These are phyloP conservation scores for Argyrosomus japonicus DNA, from an alignment of 2,113 vertebrate genomes.

Conservation along the genomic window DNA sequence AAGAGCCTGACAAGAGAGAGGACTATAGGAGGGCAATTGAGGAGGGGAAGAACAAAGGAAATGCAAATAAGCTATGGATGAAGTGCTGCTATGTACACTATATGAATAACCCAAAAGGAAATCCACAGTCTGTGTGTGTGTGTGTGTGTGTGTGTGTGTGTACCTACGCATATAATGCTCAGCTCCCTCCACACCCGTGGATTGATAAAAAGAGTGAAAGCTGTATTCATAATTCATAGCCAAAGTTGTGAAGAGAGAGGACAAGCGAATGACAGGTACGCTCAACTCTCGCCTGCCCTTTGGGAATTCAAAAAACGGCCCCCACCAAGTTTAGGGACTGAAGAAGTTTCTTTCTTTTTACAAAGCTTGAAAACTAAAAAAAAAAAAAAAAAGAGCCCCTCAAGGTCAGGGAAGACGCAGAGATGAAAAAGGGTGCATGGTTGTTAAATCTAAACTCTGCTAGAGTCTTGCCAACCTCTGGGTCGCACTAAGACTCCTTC, in stretches of 20 bases:
- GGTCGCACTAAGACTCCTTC: slow-evolving; percentile 37
- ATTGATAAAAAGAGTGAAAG: slow-evolving; percentile 61
- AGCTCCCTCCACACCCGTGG: slow-evolving; percentile 22
- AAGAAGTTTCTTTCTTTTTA: slow-evolving; percentile 47
- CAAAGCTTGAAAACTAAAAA: slow-evolving; percentile 31
- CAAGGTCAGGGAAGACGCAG: slow-evolving; percentile 64
- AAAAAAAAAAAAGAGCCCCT: slow-evolving; percentile 16
- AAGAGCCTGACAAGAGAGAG: slow-evolving; percentile 30
- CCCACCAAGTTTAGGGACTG: slow-evolving; percentile 18
- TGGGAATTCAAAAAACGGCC: slow-evolving; percentile 52
- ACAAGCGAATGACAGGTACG: slow-evolving; percentile 66
- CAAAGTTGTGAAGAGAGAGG: slow-evolving; percentile 67
- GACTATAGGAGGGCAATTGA: slow-evolving; percentile 4
- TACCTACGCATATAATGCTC: slow-evolving; percentile 15
- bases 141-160: slow-evolving; percentile 15
- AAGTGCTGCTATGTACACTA: slow-evolving; percentile 61
- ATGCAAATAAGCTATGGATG: slow-evolving; percentile 76
- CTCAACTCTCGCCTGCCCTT: slow-evolving; percentile 45
- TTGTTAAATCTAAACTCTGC: slow-evolving; percentile 67
- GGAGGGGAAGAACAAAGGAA: slow-evolving; percentile 72
- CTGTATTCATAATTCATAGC: slow-evolving; percentile 75
- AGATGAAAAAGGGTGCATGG: slow-evolving; percentile 27
- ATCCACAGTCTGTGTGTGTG: slow-evolving; percentile 22
- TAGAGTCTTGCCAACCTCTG: slow-evolving; percentile 15
- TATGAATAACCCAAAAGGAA: slow-evolving; percentile 79